Evolutionary conservation across 1,140 invertebrate species (phyloP).

Genomic region (Drosophila ogumai): DNA sequence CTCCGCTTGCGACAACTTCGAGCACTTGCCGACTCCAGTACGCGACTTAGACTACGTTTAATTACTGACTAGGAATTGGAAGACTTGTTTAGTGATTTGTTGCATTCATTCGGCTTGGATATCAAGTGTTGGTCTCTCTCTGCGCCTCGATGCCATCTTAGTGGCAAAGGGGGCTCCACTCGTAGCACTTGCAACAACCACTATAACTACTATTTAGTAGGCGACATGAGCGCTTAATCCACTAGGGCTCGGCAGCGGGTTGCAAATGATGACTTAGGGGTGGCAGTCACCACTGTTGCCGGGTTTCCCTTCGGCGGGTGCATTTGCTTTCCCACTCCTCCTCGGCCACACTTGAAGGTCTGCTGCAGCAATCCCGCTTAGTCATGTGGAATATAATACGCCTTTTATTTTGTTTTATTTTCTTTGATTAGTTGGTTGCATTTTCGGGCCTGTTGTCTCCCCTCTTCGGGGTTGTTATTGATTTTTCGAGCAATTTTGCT

Average conservation of each 20-base stretch:
- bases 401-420: conserved; percentile 20
- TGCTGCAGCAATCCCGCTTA: conserved; percentile 27
- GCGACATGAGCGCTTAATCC: conserved; percentile 54
- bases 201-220: conserved; percentile 58
- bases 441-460: conserved; percentile 6
- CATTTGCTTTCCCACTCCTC: conserved; percentile 24
- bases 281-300: conserved; percentile 20
- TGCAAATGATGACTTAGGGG: conserved; percentile 33
- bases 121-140: conserved; percentile 24
- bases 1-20: conserved; percentile 45
- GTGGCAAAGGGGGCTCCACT: conserved; percentile 40
- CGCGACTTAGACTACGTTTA: conserved; percentile 56
- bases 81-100: conserved; percentile 85
- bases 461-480: conserved; percentile 46
- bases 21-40: conserved; percentile 40
- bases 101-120: conserved; percentile 65
- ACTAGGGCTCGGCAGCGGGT: conserved; percentile 24
- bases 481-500: conserved; percentile 54
- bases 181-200: conserved; percentile 60
- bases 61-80: conserved; percentile 73
- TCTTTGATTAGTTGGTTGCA: conserved; percentile 20
- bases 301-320: conserved; percentile 28
- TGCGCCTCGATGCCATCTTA: conserved; percentile 27
- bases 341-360: conserved; percentile 61
- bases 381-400: conserved; percentile 19